Conservation (phyloP, 2,797 vertebrate genomes). For the Phaenicophaeus curvirostris region DNA sequence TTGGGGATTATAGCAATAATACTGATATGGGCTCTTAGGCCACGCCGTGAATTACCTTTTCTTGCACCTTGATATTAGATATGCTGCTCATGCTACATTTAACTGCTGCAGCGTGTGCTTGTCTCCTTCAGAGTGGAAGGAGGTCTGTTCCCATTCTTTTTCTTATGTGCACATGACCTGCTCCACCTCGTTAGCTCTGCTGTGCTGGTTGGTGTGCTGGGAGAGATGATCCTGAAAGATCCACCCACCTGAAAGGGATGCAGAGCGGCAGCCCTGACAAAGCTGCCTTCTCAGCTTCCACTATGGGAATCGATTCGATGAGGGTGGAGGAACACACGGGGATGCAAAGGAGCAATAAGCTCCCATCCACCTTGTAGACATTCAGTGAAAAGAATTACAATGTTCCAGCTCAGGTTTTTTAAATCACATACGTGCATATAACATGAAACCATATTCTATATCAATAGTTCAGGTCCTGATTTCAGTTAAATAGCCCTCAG, state of each 20-base stretch:
- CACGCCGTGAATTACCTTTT: background rate
- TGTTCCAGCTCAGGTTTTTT: background rate
- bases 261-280: background rate
- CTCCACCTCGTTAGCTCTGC: constrained; percentile 47
- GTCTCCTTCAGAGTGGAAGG: background rate
- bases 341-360: background rate
- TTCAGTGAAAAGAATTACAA: background rate
- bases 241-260: constrained; percentile 48
- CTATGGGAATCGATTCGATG: rapidly evolving
- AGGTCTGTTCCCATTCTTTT: background rate
- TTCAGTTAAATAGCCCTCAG: constrained; percentile 11
- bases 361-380: background rate
- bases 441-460: background rate
- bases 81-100: background rate
- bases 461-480: background rate
- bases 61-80: background rate
- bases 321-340: background rate
- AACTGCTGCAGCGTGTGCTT: background rate
- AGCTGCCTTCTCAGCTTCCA: background rate
- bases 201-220: background rate
- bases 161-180: constrained; percentile 39
- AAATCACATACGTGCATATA: background rate
- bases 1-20: background rate
- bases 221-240: constrained; percentile 11
- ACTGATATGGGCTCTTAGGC: background rate